Percentiles rank a stretch among this genome's conserved stretches.
Conservation (phyloP, 2,888 invertebrate genomes). For the Copidosoma aretas region DNA sequence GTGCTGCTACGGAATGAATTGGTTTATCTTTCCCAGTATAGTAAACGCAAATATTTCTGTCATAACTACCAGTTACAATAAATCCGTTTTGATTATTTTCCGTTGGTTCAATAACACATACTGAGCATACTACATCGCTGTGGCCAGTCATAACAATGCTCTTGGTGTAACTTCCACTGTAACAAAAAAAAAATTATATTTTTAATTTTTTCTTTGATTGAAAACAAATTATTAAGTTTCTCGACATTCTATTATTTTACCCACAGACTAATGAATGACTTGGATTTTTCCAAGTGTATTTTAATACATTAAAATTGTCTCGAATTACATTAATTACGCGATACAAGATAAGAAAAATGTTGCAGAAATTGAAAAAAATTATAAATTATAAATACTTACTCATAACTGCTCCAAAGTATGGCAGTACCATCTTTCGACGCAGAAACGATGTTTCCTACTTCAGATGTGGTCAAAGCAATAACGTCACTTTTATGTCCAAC, state of each 20-base stretch:
- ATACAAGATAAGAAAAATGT: background rate
- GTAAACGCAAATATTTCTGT: conserved; percentile 82
- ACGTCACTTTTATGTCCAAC: conserved; percentile 86
- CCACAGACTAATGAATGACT: too few relatives aligned
- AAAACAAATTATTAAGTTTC: too few relatives aligned
- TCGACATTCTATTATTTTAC: too few relatives aligned
- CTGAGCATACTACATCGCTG: conserved; percentile 82
- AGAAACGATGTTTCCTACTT: conserved; percentile 79
- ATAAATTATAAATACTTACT: conserved; percentile 66
- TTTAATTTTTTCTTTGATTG: too few relatives aligned
- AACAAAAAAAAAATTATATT: too few relatives aligned
- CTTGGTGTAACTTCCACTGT: conserved; percentile 64
- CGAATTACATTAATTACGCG: background rate
- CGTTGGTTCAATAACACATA: conserved; percentile 78
- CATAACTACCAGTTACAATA: conserved; percentile 89
- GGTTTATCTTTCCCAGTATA: conserved; percentile 74
- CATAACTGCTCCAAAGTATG: conserved; percentile 83
- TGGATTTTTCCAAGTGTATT: too few relatives aligned
- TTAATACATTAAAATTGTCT: too few relatives aligned
- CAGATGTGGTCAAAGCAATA: conserved; percentile 72
- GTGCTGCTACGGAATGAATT: conserved; percentile 75
- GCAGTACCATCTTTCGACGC: conserved; percentile 90
- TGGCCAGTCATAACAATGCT: conserved; percentile 79
- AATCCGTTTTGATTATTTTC: conserved; percentile 76
- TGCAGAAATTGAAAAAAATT: too few relatives aligned